A percentile compares a stretch with the other conserved stretches of the same genome.
phyloP scores from a whole-genome alignment of 2,888 invertebrate species.

The Gonocerus acuteangulatus region DNA sequence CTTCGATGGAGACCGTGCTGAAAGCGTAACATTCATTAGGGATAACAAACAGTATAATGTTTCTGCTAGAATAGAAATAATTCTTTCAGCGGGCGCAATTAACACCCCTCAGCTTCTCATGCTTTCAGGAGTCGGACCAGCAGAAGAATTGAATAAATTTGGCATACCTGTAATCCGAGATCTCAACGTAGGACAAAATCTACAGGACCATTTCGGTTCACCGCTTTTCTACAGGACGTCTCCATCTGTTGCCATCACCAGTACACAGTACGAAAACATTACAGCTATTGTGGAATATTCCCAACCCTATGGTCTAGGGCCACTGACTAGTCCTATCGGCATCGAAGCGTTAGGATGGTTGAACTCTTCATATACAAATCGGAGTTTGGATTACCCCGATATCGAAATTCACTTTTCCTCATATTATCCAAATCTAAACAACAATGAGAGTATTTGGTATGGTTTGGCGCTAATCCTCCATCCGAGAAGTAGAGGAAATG shows the following conservation, averaged over 20 bases:
- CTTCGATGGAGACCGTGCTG: constrained; percentile 38
- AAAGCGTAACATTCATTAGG: constrained; percentile 40
- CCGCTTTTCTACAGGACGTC: constrained; percentile 14
- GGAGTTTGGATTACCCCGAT: constrained; percentile 17
- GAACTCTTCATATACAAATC: constrained; percentile 11
- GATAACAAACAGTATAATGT: constrained; percentile 37
- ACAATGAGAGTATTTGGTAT: constrained; percentile 6
- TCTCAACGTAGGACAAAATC: constrained; percentile 43
- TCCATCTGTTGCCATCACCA: constrained; percentile 17
- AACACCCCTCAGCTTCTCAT: constrained; percentile 49
- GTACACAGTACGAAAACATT: constrained; percentile 8
- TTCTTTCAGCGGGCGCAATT: constrained; percentile 48
- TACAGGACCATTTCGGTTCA: constrained; percentile 41
- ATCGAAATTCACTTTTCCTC: constrained; percentile 25
- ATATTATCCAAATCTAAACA: constrained; percentile 7
- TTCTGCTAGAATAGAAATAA: constrained; percentile 46
- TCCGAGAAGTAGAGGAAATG: constrained; percentile 21
- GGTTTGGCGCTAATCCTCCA: constrained; percentile 15
- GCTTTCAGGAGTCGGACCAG: constrained; percentile 45
- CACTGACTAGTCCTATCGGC: constrained; percentile 9
- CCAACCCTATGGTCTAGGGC: constrained; percentile 18
- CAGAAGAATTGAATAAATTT: constrained; percentile 33
- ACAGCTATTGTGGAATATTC: constrained; percentile 23
- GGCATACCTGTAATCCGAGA: constrained; percentile 42
- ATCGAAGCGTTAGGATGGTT: constrained; percentile 27